A percentile compares a stretch with the other conserved stretches of the same genome.
These are phyloP conservation scores for Platyura marginata DNA, from an alignment of 1,140 invertebrate genomes.

Conservation along the genomic window DNA sequence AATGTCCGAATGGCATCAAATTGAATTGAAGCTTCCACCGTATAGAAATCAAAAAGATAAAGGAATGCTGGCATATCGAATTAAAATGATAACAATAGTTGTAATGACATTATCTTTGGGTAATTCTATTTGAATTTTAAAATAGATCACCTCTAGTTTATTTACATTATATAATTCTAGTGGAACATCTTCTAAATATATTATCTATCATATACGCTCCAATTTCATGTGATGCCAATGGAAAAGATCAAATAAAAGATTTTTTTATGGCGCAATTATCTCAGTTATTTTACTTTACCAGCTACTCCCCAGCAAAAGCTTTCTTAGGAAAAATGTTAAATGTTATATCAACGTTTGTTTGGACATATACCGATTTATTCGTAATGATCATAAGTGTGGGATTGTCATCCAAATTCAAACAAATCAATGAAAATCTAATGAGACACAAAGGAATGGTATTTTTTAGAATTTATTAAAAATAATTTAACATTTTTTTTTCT, in stretches of 20 bases:
- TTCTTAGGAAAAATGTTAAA: constrained; percentile 29
- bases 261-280: constrained; percentile 15
- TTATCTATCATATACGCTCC: constrained; percentile 14
- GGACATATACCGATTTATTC: constrained; percentile 49
- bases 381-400: constrained; percentile 38
- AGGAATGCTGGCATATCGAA: constrained; percentile 12
- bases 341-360: constrained; percentile 42
- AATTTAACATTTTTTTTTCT: no score
- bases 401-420: constrained; percentile 33
- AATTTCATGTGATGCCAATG: constrained; percentile 10
- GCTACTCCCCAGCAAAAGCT: constrained; percentile 11
- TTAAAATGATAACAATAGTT: constrained; percentile 16
- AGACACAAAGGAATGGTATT: constrained; percentile 24
- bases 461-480: no score
- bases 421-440: constrained; percentile 33
- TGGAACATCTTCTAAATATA: constrained; percentile 23
- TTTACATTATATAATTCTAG: constrained; percentile 8
- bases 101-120: constrained; percentile 14
- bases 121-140: no score
- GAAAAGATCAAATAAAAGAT: constrained; percentile 12
- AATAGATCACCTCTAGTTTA: background rate
- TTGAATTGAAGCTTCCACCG: constrained; percentile 15
- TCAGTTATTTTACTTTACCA: constrained; percentile 16
- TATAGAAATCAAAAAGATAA: constrained; percentile 14
- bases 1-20: constrained; percentile 16